Conservation (phyloP, 2,113 vertebrate genomes). For the Jaculus jaculus region DNA sequence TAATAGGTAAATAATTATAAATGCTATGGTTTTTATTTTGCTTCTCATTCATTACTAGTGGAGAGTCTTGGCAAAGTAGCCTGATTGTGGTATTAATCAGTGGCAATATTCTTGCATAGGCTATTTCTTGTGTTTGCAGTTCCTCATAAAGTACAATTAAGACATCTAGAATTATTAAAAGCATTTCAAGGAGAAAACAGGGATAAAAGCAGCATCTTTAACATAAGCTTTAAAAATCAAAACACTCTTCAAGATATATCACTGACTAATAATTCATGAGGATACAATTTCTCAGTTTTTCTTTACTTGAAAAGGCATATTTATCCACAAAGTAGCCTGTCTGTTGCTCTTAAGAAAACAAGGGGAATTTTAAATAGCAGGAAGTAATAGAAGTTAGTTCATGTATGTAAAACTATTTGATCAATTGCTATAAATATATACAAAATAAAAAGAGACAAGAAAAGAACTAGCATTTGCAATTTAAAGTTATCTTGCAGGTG, state of each 20-base stretch:
- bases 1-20: background rate
- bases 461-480: slow-evolving; percentile 76
- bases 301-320: slow-evolving; percentile 30
- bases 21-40: background rate
- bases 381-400: slow-evolving; percentile 47
- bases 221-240: background rate
- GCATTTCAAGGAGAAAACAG: background rate
- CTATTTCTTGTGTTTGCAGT: background rate
- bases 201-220: background rate
- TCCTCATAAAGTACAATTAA: background rate
- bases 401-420: slow-evolving; percentile 55
- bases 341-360: background rate
- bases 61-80: background rate
- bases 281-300: background rate
- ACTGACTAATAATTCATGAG: background rate
- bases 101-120: background rate
- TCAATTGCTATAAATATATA: slow-evolving; percentile 71
- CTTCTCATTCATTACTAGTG: background rate
- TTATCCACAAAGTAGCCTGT: background rate
- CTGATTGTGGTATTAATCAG: background rate
- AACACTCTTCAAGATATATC: background rate
- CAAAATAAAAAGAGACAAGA: slow-evolving; percentile 60
- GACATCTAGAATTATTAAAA: background rate
- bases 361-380: background rate
- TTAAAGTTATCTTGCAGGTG: slow-evolving; percentile 74